Evolutionary conservation across 2,797 vertebrate species (phyloP), one percentile per base, ranked within the genome.

Genomic region (Melanotaenia nigrans): DNA sequence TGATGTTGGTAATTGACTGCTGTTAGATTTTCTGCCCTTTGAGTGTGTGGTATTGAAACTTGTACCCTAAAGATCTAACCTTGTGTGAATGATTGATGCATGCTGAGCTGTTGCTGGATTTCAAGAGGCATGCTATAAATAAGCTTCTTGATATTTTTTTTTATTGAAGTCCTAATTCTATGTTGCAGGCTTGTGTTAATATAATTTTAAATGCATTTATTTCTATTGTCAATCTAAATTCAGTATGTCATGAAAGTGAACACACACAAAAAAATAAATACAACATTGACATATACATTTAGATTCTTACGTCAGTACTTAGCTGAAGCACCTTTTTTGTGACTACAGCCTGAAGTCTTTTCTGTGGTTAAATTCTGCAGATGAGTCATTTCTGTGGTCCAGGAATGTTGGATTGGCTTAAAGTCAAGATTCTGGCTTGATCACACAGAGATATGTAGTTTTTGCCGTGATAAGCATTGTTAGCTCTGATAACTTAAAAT

Each of bases 51-150:
- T 78, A 61, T 73, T 78, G 20, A 81, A 75, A 76, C 65, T 58
- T 10, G 69, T 74, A 14, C 58, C 77, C 42, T 14, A 25, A 40
- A 71, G 40, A 76, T 85, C 71, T 83, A 69, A 90, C 73, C 58
- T 82, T 76, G 54, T 78, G 78, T 82, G 75, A 72, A 62, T 73
- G 79, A 57, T 55, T 76, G 71, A 68, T 70, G 85, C 78, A 86
- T 85, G 83, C 64, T 71, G 33, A 68, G 51, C 55, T 81, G 51
- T 24, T 70, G 54, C 71, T 75, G 70, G 38, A 20, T 79, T 78
- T 85, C 24, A 36, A 11, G 70, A 65, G 42, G 20, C 30, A 11
- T 8, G 24, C 49, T 60, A 33, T 28, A 20, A 73, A 65, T 62
- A 11, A 20, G 49, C 51, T 49, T 71, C 13, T 49, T 61, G 60